Evolutionary conservation across 2,888 invertebrate genomes (phyloP).

Genomic region (Ganaspis brasiliensis): DNA sequence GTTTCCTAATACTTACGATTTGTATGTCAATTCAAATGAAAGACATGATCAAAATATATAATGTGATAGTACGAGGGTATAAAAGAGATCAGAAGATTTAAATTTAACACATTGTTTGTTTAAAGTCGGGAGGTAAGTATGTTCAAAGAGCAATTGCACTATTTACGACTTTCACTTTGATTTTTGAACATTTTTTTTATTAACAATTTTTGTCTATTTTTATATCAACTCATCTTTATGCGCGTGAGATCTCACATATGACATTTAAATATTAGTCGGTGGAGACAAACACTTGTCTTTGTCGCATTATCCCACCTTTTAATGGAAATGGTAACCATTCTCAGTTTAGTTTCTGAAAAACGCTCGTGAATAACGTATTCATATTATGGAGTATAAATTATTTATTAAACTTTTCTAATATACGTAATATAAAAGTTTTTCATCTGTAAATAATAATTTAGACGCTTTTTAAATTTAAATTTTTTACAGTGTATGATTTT

Average conservation of each 20-base stretch:
- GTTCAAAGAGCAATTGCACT: not conserved
- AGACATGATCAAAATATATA: constrained; percentile 16
- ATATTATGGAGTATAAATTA: not conserved
- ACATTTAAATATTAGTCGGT: constrained; percentile 20
- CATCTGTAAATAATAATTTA: no score
- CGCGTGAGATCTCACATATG: constrained; percentile 18
- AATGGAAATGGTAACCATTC: not conserved
- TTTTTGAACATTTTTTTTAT: not conserved
- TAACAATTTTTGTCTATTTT: not conserved
- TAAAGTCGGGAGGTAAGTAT: not conserved
- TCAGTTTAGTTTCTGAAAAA: constrained; percentile 21
- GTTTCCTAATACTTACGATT: not conserved
- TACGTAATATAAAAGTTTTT: not conserved
- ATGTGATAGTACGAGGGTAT: not conserved
- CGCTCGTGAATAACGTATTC: not conserved
- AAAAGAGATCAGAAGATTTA: not conserved
- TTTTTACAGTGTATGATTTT: no score
- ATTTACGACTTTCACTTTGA: not conserved
- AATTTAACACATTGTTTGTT: not conserved
- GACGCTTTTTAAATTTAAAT: no score
- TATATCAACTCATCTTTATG: not conserved
- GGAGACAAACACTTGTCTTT: constrained; percentile 16
- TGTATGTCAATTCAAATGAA: not conserved
- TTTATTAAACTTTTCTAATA: not conserved
- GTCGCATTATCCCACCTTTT: constrained; percentile 19